These are phyloP conservation scores for Eupithecia centaureata DNA, from an alignment of 2,888 invertebrate genomes.

Conservation along the genomic window DNA sequence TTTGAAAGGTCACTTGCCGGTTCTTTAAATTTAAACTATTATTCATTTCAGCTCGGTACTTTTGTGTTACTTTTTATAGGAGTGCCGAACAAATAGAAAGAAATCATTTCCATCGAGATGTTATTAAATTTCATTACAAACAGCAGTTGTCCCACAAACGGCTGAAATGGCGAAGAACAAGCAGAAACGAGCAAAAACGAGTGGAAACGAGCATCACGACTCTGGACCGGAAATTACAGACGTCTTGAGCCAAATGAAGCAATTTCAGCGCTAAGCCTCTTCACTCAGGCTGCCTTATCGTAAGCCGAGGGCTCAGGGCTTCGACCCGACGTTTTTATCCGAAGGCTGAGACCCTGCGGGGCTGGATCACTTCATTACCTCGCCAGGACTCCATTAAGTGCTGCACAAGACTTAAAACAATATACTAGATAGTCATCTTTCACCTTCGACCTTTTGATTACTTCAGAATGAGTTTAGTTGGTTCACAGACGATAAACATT, in stretches of 20 bases:
- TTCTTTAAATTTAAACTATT: too few relatives aligned
- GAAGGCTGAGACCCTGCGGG: not conserved
- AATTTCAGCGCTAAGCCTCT: constrained; percentile 20
- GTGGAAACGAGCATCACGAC: not conserved
- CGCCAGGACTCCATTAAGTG: not conserved
- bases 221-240: constrained; percentile 40
- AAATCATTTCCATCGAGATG: not conserved
- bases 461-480: not conserved
- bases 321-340: not conserved
- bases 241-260: constrained; percentile 40
- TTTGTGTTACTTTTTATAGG: too few relatives aligned
- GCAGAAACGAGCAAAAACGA: not conserved
- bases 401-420: not conserved
- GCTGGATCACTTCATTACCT: not conserved
- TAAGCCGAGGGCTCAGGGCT: constrained; percentile 7
- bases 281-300: constrained; percentile 11
- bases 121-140: not conserved
- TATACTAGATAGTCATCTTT: too few relatives aligned
- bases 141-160: not conserved
- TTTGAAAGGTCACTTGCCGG: too few relatives aligned
- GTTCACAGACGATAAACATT: not conserved
- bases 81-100: not conserved
- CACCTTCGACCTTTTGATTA: not conserved
- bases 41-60: too few relatives aligned
- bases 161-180: not conserved